Evolutionary conservation across 2,888 invertebrate species (phyloP), one percentile per base, ranked within the genome.

Genomic region (Steromphala cineraria): DNA sequence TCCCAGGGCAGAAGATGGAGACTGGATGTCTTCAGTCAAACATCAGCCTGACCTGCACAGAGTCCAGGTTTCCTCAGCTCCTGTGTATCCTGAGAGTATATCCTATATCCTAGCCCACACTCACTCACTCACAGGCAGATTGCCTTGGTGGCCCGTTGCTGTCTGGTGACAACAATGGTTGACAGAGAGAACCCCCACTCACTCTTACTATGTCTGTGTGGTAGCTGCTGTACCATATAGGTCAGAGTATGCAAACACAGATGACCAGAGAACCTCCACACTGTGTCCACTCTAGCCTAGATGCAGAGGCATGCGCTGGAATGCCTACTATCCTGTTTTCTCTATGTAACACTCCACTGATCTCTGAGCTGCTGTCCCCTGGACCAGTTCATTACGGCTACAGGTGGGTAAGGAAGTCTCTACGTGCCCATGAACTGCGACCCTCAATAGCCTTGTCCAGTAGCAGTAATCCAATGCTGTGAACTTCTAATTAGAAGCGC

Each of bases 241-340:
- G 62, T 62, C 62, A 62, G 24, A 24, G 62, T 24, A 28, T 24
- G 28, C 62, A 62, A 62, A 62, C 62, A 62, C 46, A 8, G 46
- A 62, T 62, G 28, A 28, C 62, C 62, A 28, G 28, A 21, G 24
- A n/a, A 2, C 46, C 46, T 46, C 24, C 13, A 28, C 62, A 28
- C 62, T 62, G 28, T 28, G 62, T 62, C 62, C 28, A 28, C 24
- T 62, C 62, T 15, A 28, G 62, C 28, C 62, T 62, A 62, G 62
- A 62, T 62, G 62, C 62, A 28, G 28, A 24, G 28, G 15, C 62
- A 62, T 62, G 62, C 28, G 62, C 24, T 28, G 62, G 62, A 24
- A 62, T 62, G 62, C 62, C 62, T 62, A 62, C 62, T 62, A 62
- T 62, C 62, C 62, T 62, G 62, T 62, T 62, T 62, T 62, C 62